Evolutionary conservation across 2,113 vertebrate species (phyloP).

Genomic region (Brachionichthys hirsutus): DNA sequence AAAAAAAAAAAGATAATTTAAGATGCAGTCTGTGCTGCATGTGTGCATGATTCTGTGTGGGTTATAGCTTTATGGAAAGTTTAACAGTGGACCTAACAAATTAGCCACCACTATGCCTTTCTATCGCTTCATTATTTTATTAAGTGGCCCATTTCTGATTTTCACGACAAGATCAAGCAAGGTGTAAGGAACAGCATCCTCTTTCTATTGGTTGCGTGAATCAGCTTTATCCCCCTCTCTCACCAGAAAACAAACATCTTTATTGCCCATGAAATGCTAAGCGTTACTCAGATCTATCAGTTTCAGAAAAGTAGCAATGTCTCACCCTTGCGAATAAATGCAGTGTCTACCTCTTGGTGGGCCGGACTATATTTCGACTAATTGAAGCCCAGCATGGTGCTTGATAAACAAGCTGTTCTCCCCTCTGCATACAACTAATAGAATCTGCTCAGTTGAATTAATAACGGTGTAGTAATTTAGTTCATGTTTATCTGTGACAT

Average conservation of each 20-base stretch:
- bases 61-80: neutral
- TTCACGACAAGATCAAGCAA: conserved; percentile 13
- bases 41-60: neutral
- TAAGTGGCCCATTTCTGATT: conserved; percentile 11
- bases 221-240: conserved; percentile 16
- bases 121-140: conserved; percentile 47
- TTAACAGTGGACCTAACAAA: neutral
- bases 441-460: conserved; percentile 47
- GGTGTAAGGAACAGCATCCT: conserved; percentile 11
- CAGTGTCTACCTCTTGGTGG: conserved; percentile 31
- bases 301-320: conserved; percentile 24
- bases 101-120: conserved; percentile 29
- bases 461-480: conserved; percentile 41
- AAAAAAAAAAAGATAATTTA: neutral
- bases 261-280: conserved; percentile 25
- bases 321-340: conserved; percentile 48
- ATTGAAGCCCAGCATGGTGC: conserved; percentile 62
- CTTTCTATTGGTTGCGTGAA: conserved; percentile 15
- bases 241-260: conserved; percentile 23
- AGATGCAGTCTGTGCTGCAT: neutral
- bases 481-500: conserved; percentile 45
- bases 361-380: conserved; percentile 55
- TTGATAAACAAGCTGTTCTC: conserved; percentile 60
- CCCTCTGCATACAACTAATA: conserved; percentile 53
- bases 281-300: conserved; percentile 34